Base-by-base conservation (phyloP, 2,797 vertebrate species). In the Heterohyrax brucei region DNA sequence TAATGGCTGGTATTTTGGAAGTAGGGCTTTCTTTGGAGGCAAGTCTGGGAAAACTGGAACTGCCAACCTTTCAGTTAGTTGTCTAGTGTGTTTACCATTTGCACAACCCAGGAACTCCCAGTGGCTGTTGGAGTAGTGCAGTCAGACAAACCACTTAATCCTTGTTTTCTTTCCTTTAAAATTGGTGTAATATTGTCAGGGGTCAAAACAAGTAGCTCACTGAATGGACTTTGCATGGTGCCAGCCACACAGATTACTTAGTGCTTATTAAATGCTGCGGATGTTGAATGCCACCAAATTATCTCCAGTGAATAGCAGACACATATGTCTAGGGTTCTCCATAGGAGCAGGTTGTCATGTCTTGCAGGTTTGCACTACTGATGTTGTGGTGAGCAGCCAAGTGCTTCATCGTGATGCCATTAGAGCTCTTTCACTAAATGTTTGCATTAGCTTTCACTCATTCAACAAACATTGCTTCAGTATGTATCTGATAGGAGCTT, bases 151-250 rank as follows among this genome's bases (percentile, higher is more conserved):
- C 7, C 14, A 6, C 19, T 93, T 96, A 68, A 68, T 59, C 9
- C 91, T 9, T 39, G 1, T 95, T 85, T 95, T 16, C 28, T 91
- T 80, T 87, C 56, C 39, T 66, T 77, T 84, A 59, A 83, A 92
- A 79, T 46, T 75, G 28, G 26, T 1, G 22, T 1, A 13, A 2
- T 66, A 70, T 68, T 76, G 39, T 16, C 22, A 66, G 89, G 22
- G 10, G 76, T 88, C 62, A 59, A 39, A 89, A n/a, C 5, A 50
- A 30, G 18, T 14, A 82, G 26, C 22, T 30, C 14, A 19, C 16
- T 13, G 39, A 26, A 61, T 59, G 26, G 46, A 28, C 39, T 48
- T 33, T 68, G 22, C 12, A 4, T 1, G 7, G 7, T 61, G 7
- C 46, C 59, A 79, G 10, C 19, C 28, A 46, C 19, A 26, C 4